These are phyloP conservation scores for Strongylocentrotus purpuratus DNA, from an alignment of 35 echinoderm and acorn worm genomes.

Conservation along the genomic window DNA sequence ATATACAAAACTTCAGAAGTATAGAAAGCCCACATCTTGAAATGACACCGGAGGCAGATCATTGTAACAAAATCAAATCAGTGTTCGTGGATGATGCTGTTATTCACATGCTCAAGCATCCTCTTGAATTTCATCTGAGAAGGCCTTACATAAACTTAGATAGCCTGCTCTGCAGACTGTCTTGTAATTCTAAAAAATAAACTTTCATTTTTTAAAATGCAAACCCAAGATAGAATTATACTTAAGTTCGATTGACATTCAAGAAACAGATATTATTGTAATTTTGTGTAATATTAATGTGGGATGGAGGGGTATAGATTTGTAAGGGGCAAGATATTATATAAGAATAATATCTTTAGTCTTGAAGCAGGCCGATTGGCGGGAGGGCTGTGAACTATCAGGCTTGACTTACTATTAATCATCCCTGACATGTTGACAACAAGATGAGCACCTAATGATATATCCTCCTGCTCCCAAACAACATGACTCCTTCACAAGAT, in stretches of 20 bases:
- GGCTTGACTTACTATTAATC: slow-evolving; percentile 39
- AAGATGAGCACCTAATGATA: slow-evolving; percentile 55
- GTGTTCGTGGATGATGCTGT: neutral
- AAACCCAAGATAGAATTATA: neutral
- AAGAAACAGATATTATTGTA: neutral
- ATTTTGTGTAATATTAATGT: neutral
- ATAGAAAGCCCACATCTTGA: neutral
- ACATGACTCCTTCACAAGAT: slow-evolving; percentile 38
- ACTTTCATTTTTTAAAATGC: neutral
- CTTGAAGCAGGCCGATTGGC: neutral
- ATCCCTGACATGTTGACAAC: slow-evolving; percentile 52
- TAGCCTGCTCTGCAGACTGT: neutral
- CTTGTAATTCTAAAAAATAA: neutral
- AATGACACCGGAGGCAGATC: slow-evolving; percentile 10
- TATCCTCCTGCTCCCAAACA: slow-evolving; percentile 50
- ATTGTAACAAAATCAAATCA: slow-evolving; percentile 35
- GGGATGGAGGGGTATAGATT: neutral
- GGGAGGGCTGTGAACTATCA: slow-evolving; percentile 22
- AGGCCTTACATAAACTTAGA: neutral
- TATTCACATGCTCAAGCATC: neutral
- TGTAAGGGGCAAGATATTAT: neutral
- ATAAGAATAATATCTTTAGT: neutral
- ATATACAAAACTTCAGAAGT: slow-evolving; percentile 23
- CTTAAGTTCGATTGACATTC: neutral
- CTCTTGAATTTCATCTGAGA: neutral